Evolutionary conservation across 2,113 vertebrate genomes (phyloP), one percentile per base, ranked within the genome.

Genomic region (Pseudorectes ferrugineus): DNA sequence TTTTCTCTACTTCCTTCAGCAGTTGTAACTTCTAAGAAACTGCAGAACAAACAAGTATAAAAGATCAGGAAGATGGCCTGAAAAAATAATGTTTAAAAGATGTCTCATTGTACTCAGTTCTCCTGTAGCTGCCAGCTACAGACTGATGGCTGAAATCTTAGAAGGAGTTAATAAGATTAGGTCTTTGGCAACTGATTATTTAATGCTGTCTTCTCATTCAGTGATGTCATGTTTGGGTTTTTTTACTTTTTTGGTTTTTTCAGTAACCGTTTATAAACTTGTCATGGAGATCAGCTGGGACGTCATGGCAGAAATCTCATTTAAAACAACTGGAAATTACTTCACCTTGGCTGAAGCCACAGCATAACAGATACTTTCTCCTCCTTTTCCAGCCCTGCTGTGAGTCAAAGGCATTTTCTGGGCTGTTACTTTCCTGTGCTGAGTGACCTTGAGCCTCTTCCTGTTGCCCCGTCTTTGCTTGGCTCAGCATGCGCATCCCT

Each of bases 1-100:
- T 96, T 97, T 96, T 93, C 92, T 91, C 83, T 83, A 95, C 95
- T 94, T 97, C 88, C 91, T 96, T 89, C 74, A 80, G 68, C 88
- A 95, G 87, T 89, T 84, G 80, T 94, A 89, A 77, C 83, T 95
- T 96, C 95, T 96, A 87, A 96, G 94, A 92, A 95, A 79, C 80
- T 75, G 79, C 82, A 96, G 96, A 97, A 95, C 85, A 97, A 96
- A 96, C 81, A 93, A 89, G 70, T 78, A 46, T 76, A 88, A 95
- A 94, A 92, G 95, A 96, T 88, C 74, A 92, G 95, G 87, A 93
- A 96, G 90, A 94, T n/a, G 42, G 59, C 72, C 83, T 77, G 75
- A 85, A 93, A 93, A 95, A 93, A 83, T 85, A 89, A 92, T 42
- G 70, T 58, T 92, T 96, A 72, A 97, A 96, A 91, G 84, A 75